phyloP scores from a whole-genome alignment of 2,113 vertebrate species.

The Coptodon rendalli region DNA sequence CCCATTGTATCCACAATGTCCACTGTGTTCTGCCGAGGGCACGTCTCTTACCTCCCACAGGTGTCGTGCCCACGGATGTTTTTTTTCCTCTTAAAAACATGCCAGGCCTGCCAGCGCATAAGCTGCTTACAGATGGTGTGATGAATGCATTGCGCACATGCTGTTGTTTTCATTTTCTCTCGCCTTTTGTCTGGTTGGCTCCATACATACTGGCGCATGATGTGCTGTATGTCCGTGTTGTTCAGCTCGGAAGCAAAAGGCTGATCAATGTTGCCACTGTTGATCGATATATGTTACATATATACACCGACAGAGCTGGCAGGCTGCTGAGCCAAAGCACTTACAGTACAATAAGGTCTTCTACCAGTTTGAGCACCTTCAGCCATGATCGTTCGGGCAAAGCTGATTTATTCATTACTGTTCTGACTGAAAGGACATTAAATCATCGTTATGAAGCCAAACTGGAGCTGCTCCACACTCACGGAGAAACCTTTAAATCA shows the following conservation, averaged over 20 bases:
- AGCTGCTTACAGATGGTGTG: neutral
- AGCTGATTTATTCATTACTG: slow-evolving; percentile 14
- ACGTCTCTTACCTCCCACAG: neutral
- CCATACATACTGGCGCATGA: neutral
- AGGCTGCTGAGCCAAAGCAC: neutral
- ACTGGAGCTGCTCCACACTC: neutral
- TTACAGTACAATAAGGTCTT: neutral
- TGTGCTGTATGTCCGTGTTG: neutral
- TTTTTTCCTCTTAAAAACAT: neutral
- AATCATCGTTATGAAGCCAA: neutral
- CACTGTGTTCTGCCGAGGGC: neutral
- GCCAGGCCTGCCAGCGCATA: neutral
- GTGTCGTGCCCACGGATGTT: neutral
- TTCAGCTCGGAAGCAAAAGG: neutral
- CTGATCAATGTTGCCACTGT: slow-evolving; percentile 1
- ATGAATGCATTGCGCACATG: slow-evolving; percentile 11
- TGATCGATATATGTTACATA: slow-evolving; percentile 21
- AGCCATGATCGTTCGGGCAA: neutral
- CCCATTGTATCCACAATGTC: neutral
- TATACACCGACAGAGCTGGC: neutral
- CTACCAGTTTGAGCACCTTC: neutral
- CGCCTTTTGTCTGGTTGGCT: neutral
- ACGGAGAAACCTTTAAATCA: neutral
- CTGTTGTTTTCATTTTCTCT: slow-evolving; percentile 15
- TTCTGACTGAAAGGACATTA: neutral